Conservation (phyloP, 2,888 invertebrate genomes). For the Alviniconcha strummeri region DNA sequence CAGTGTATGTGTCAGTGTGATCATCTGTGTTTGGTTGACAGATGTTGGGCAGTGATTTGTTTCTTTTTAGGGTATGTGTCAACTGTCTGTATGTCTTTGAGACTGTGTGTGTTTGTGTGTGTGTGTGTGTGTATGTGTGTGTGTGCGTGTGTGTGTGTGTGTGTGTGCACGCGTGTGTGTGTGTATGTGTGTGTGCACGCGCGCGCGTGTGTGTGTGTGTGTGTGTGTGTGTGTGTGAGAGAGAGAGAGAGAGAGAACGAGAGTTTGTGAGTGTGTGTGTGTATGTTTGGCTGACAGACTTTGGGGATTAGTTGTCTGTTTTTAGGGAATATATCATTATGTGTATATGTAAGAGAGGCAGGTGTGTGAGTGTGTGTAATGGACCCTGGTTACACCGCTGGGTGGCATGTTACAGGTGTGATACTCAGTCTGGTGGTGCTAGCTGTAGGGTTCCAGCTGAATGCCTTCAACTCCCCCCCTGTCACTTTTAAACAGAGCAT, state of each 20-base stretch:
- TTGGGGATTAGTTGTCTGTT: no score
- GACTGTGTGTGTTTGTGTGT: background rate
- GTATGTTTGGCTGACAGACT: no score
- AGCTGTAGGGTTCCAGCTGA: constrained; percentile 74
- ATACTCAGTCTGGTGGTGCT: constrained; percentile 71
- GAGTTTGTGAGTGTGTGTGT: no score
- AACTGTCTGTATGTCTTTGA: background rate
- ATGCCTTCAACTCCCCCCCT: constrained; percentile 69
- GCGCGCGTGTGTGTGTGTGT: background rate
- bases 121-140: background rate
- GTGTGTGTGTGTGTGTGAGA: background rate
- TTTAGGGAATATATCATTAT: no score
- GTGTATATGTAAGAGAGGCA: no score
- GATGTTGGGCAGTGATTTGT: no score
- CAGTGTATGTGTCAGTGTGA: background rate
- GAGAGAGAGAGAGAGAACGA: no score
- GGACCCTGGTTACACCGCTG: no score
- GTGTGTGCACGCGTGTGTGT: background rate
- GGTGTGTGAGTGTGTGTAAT: no score
- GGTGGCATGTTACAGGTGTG: constrained; percentile 64
- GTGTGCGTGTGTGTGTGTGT: background rate
- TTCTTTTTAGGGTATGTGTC: no score
- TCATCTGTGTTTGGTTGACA: no score
- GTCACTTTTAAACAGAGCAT: constrained; percentile 42
- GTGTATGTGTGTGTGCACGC: background rate